Evolutionary conservation across 2,113 vertebrate species (phyloP).

Genomic region (Seriola aureovittata): DNA sequence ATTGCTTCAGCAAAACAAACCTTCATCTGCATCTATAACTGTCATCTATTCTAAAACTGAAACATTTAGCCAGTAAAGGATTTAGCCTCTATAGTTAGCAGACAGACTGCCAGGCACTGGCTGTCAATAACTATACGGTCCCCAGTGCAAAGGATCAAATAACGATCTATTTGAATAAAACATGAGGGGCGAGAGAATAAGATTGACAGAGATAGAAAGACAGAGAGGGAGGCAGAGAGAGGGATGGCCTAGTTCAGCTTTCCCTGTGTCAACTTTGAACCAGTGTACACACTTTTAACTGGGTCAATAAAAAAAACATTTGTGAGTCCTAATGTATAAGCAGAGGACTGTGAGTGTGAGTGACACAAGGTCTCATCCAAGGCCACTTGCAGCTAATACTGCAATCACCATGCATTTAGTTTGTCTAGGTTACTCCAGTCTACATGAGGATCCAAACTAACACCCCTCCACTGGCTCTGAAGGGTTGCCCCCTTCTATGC

Average conservation of each 20-base stretch:
- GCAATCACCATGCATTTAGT: background rate
- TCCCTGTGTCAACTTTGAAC: constrained; percentile 14
- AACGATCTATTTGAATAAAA: constrained; percentile 61
- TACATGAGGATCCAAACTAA: background rate
- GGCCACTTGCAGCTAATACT: background rate
- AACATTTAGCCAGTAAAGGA: constrained; percentile 23
- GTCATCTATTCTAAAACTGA: constrained; percentile 9
- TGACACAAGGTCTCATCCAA: constrained; percentile 5
- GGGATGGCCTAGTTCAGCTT: background rate
- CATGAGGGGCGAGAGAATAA: constrained; percentile 43
- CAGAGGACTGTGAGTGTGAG: background rate
- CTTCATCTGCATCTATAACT: background rate
- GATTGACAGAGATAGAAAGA: constrained; percentile 12
- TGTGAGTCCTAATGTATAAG: background rate
- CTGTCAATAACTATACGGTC: constrained; percentile 38
- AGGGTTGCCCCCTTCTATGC: too few relatives aligned
- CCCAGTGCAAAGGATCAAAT: constrained; percentile 47
- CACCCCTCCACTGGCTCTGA: background rate
- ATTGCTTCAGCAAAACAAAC: constrained; percentile 16
- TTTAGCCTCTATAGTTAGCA: constrained; percentile 21
- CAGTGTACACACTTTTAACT: constrained; percentile 7
- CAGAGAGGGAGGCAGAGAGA: background rate
- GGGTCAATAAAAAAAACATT: constrained; percentile 22
- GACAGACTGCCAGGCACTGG: constrained; percentile 34
- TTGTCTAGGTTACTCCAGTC: background rate